Evolutionary conservation across 2,113 vertebrate species (phyloP).

Genomic region (Cyphomyrus discorhynchus): DNA sequence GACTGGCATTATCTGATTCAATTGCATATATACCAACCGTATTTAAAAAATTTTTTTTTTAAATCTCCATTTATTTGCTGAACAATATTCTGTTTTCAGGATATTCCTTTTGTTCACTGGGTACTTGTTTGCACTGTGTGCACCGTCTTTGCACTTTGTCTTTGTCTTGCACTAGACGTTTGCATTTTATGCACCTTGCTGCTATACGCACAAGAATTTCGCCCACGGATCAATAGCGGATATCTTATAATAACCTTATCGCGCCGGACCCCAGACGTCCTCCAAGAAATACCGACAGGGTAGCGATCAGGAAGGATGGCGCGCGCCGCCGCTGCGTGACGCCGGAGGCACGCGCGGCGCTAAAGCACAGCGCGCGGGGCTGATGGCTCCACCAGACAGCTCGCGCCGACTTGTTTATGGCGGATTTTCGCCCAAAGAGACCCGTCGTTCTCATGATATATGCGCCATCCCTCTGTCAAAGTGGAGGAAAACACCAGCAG

Average conservation of each 20-base stretch:
- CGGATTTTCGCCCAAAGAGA: neutral
- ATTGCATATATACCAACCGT: neutral
- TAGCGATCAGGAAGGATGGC: neutral
- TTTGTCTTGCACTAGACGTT: neutral
- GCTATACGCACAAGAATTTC: neutral
- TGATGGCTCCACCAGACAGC: neutral
- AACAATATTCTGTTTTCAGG: neutral
- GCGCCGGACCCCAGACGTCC: neutral
- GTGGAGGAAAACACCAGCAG: neutral
- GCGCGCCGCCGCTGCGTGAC: neutral
- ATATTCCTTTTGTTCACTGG: neutral
- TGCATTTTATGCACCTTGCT: neutral
- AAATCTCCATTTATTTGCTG: neutral
- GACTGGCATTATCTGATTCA: neutral
- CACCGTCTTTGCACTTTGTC: neutral
- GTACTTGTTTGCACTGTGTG: neutral
- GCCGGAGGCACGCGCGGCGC: neutral
- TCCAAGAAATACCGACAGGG: neutral
- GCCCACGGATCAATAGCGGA: neutral
- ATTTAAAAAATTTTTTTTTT: no score
- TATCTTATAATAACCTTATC: neutral
- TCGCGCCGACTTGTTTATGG: neutral
- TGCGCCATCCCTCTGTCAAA: neutral
- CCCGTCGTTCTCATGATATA: neutral
- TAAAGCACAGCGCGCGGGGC: neutral